Percentiles rank a stretch among this genome's conserved stretches.
These are phyloP conservation scores for Dryoscopus gambensis DNA, from an alignment of 2,113 vertebrate species.

Conservation along the genomic window DNA sequence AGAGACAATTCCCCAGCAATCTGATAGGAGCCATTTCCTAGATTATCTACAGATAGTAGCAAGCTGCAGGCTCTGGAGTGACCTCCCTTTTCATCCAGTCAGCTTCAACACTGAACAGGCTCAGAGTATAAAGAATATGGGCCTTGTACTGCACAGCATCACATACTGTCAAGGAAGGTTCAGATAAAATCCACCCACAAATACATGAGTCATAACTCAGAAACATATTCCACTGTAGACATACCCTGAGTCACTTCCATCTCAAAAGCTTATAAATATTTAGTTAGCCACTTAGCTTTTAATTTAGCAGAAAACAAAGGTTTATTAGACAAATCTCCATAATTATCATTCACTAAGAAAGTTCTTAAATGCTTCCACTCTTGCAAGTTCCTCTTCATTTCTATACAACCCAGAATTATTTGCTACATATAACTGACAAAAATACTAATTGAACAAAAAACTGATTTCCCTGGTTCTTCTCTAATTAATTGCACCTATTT, in stretches of 20 bases:
- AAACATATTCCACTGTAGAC: conserved; percentile 21
- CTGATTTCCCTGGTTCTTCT: neutral
- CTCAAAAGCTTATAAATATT: conserved; percentile 48
- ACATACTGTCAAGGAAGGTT: neutral
- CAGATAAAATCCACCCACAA: conserved; percentile 55
- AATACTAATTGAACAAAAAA: neutral
- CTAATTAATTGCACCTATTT: neutral
- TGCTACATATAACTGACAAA: neutral
- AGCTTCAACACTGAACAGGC: neutral
- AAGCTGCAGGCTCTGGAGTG: neutral
- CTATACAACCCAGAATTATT: neutral
- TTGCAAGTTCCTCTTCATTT: neutral
- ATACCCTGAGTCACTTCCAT: conserved; percentile 40
- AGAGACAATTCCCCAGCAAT: neutral
- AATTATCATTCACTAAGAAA: neutral
- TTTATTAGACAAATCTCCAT: neutral
- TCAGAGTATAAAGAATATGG: neutral
- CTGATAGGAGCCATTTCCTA: neutral
- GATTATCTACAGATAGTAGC: neutral
- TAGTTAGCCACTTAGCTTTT: conserved; percentile 52
- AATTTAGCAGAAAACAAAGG: conserved; percentile 37
- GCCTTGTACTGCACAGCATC: neutral
- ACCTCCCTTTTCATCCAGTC: neutral
- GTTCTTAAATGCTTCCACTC: neutral
- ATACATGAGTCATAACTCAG: conserved; percentile 15